These are phyloP conservation scores for Lepidostoma basale DNA, from an alignment of 1,140 invertebrate genomes.

Conservation along the genomic window DNA sequence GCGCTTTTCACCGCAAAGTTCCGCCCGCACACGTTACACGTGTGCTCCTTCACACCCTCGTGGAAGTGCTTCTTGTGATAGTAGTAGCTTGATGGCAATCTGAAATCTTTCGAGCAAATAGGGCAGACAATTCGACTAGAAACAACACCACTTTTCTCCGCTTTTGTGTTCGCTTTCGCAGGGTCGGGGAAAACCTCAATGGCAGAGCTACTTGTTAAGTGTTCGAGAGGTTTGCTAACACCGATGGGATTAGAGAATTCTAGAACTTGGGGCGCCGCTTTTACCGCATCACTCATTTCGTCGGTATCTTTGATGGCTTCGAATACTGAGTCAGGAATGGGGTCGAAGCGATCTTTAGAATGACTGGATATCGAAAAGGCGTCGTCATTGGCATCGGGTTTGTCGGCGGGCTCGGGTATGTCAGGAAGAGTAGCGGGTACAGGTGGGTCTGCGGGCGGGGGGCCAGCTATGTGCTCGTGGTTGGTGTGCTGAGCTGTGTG, in stretches of 20 bases:
- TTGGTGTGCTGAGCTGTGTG: neutral
- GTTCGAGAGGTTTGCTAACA: neutral
- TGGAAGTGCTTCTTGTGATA: conserved; percentile 45
- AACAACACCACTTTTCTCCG: conserved; percentile 35
- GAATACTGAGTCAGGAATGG: conserved; percentile 51
- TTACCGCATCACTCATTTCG: conserved; percentile 41
- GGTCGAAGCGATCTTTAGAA: conserved; percentile 48
- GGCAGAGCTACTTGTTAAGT: no score
- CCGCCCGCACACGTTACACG: conserved; percentile 37
- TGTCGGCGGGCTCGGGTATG: neutral
- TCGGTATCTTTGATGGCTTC: conserved; percentile 51
- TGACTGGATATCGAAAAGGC: conserved; percentile 52
- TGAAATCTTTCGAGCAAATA: conserved; percentile 42
- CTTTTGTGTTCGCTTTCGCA: neutral
- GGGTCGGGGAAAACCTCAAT: no score
- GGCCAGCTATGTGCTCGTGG: neutral
- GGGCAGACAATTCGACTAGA: conserved; percentile 50
- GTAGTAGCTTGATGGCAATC: conserved; percentile 41
- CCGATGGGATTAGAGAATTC: conserved; percentile 16
- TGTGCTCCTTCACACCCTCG: conserved; percentile 43
- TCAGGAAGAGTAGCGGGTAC: neutral
- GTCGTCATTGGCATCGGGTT: conserved; percentile 29
- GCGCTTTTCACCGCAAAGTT: conserved; percentile 46
- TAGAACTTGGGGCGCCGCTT: conserved; percentile 26
- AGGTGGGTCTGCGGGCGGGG: neutral